Evolutionary conservation across 2,797 vertebrate genomes (phyloP), one percentile per base, ranked within the genome.

Genomic region (Carduelis carduelis): DNA sequence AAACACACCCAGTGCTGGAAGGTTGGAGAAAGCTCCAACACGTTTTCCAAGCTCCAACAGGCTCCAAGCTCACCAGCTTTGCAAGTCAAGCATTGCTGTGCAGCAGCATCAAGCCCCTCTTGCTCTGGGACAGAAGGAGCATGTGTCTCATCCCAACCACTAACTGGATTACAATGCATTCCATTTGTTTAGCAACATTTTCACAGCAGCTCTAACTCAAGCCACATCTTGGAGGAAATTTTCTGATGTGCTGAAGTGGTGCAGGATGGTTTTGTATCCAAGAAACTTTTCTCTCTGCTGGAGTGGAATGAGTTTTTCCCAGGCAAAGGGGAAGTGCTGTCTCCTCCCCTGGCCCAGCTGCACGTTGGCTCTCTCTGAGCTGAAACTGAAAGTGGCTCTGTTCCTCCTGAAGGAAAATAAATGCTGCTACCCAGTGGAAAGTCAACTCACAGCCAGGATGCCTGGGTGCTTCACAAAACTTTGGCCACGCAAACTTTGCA

Each of bases 401-500:
- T 11, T 24, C 7, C 11, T 18, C 85, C 91, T 26, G 68, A 61
- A 85, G 92, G 68, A 61, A 83, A 81, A 24, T 32, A 75, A 50
- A 8, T 71, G 95, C 69, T 93, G 89, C 95, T 79, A 86, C 91
- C 92, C 96, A 70, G 92, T 28, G 94, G 94, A 91, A 91, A 66
- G 55, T 14, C 41, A n/a, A 56, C 79, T 92, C 76, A 68, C 82
- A 65, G 76, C 59, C 7, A 12, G 28, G 13, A n/a, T 26, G 52
- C 34, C 49, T 5, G 69, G 30, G 47, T 21, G 81, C 86, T 53
- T 15, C 5, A 32, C 50, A 9, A 8, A 44, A 44, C 32, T 39
- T 22, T 5, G 37, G 44, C 86, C 81, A 8, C 44, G 14, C 0
- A 4, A 32, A 41, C n/a, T 14, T 52, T 18, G 61, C 50, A n/a